Conservation (phyloP, 1,140 invertebrate species). For the Magallana gigas region DNA sequence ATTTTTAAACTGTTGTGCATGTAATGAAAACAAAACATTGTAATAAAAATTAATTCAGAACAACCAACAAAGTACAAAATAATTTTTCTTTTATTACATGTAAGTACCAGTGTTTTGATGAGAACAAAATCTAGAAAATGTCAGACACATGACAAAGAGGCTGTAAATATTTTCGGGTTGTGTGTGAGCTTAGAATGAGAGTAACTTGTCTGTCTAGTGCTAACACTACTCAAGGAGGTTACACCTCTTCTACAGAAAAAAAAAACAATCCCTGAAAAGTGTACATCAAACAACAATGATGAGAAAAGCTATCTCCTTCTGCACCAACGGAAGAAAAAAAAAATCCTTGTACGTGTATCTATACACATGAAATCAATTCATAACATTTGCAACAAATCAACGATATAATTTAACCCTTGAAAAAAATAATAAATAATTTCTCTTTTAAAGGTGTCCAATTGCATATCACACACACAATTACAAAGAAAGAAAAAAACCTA, state of each 20-base stretch:
- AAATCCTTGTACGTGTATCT: background rate
- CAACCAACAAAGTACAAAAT: too few relatives aligned
- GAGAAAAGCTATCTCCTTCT: background rate
- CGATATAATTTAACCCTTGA: slow-evolving; percentile 9
- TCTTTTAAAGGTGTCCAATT: background rate
- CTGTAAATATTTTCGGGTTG: slow-evolving; percentile 2
- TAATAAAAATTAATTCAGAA: too few relatives aligned
- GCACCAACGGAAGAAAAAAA: background rate
- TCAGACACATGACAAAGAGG: too few relatives aligned
- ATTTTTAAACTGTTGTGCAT: too few relatives aligned
- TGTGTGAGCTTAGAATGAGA: background rate
- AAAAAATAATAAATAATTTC: slow-evolving; percentile 9
- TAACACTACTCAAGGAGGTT: background rate
- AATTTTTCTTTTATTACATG: too few relatives aligned
- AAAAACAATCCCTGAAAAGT: slow-evolving; percentile 23
- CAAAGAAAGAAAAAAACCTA: background rate
- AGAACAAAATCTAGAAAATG: too few relatives aligned
- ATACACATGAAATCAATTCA: background rate
- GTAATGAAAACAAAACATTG: too few relatives aligned
- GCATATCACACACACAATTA: slow-evolving; percentile 34
- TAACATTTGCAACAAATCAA: slow-evolving; percentile 38
- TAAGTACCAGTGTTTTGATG: too few relatives aligned
- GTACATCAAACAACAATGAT: slow-evolving; percentile 3
- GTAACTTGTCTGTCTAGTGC: background rate
- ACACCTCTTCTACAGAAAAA: slow-evolving; percentile 8